phyloP scores from a whole-genome alignment of 2,888 invertebrate genomes.

The Diarsia brunnea region DNA sequence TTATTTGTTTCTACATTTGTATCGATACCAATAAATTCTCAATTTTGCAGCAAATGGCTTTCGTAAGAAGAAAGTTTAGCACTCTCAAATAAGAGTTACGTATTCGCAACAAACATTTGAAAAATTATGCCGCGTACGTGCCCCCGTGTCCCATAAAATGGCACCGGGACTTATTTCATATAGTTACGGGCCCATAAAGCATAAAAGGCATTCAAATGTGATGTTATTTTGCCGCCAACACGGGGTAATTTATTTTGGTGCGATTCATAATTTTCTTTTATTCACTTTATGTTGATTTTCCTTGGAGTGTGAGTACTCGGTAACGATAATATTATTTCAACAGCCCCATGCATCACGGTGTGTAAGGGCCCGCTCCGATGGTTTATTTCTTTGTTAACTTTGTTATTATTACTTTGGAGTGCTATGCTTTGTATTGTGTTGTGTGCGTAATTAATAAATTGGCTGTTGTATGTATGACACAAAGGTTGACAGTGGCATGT shows the following conservation, averaged over 20 bases:
- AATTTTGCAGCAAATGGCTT: constrained; percentile 24
- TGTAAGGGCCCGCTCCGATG: constrained; percentile 72
- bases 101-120: constrained; percentile 83
- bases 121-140: constrained; percentile 88
- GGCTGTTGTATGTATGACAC: constrained; percentile 31
- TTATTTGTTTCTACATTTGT: background rate
- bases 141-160: constrained; percentile 87
- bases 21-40: constrained; percentile 30
- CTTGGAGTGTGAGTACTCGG: constrained; percentile 88
- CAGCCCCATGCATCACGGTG: constrained; percentile 87
- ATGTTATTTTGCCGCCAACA: constrained; percentile 91
- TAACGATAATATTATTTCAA: constrained; percentile 91
- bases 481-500: background rate
- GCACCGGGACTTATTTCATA: constrained; percentile 88
- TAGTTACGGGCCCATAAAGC: constrained; percentile 90
- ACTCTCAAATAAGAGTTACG: constrained; percentile 57
- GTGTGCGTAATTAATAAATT: constrained; percentile 60
- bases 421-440: constrained; percentile 64
- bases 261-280: constrained; percentile 91
- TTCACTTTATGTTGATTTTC: constrained; percentile 91
- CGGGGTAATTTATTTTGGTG: constrained; percentile 90
- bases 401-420: constrained; percentile 79
- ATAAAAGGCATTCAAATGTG: constrained; percentile 91
- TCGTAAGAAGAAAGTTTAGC: constrained; percentile 47
- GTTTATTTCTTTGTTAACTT: constrained; percentile 86